Evolutionary conservation across 2,888 invertebrate genomes (phyloP).

Genomic region (Onchidella celtica): DNA sequence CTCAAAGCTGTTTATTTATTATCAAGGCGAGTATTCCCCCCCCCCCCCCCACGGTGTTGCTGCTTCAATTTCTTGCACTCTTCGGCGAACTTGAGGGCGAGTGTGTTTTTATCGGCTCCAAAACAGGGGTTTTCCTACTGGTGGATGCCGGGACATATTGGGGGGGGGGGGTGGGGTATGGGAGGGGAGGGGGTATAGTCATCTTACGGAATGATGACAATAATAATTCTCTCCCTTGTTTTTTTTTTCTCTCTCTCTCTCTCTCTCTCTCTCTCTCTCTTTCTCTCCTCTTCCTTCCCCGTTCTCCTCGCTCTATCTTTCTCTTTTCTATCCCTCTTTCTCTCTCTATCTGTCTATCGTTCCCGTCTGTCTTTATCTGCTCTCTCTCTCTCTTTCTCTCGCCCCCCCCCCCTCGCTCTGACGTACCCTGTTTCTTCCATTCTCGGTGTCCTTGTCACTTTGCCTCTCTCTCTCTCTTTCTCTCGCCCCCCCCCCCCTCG

Average conservation of each 20-base stretch:
- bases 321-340: background rate
- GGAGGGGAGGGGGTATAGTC: too few species aligned
- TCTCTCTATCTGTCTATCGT: background rate
- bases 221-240: background rate
- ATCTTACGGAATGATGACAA: too few species aligned
- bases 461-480: background rate
- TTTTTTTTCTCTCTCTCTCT: background rate
- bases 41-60: too few species aligned
- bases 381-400: background rate
- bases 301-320: background rate
- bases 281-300: background rate
- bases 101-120: too few species aligned
- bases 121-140: too few species aligned
- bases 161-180: too few species aligned
- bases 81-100: too few species aligned
- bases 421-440: background rate
- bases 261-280: background rate
- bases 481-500: background rate
- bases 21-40: too few species aligned
- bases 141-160: too few species aligned
- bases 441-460: too few species aligned
- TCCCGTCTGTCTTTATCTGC: background rate
- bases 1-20: too few species aligned
- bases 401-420: background rate
- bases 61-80: too few species aligned